Percentiles rank a stretch among this genome's conserved stretches.
Conservation (phyloP, 2,888 invertebrate species). For the Pachliopta kotzebuea region DNA sequence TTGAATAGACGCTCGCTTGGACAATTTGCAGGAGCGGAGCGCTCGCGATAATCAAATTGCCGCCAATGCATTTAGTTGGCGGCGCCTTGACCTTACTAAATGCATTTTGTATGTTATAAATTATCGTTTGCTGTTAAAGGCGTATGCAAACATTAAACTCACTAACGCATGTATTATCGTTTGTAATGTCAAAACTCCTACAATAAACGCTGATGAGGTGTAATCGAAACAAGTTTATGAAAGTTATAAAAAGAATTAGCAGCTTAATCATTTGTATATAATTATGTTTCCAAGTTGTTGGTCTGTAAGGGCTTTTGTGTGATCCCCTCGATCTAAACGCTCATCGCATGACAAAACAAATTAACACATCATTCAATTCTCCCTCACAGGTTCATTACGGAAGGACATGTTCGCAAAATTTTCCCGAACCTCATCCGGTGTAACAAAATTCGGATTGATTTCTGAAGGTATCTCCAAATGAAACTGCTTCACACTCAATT, state of each 20-base stretch:
- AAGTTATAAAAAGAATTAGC: background rate
- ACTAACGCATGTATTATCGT: no score
- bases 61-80: conserved; percentile 66
- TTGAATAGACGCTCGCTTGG: conserved; percentile 46
- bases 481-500: background rate
- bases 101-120: conserved; percentile 61
- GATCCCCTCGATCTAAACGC: conserved; percentile 43
- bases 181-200: no score
- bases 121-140: conserved; percentile 40
- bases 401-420: conserved; percentile 18
- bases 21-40: conserved; percentile 66
- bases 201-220: background rate
- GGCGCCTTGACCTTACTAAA: conserved; percentile 74
- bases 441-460: background rate
- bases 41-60: conserved; percentile 73
- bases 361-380: conserved; percentile 62
- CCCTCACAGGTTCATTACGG: conserved; percentile 24
- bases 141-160: background rate
- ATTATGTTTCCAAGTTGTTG: conserved; percentile 3
- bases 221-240: background rate
- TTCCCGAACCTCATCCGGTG: conserved; percentile 3
- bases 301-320: conserved; percentile 12
- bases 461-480: background rate
- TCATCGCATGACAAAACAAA: conserved; percentile 75
- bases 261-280: background rate